Conservation (phyloP, 2,113 vertebrate genomes). For the Scomber scombrus region DNA sequence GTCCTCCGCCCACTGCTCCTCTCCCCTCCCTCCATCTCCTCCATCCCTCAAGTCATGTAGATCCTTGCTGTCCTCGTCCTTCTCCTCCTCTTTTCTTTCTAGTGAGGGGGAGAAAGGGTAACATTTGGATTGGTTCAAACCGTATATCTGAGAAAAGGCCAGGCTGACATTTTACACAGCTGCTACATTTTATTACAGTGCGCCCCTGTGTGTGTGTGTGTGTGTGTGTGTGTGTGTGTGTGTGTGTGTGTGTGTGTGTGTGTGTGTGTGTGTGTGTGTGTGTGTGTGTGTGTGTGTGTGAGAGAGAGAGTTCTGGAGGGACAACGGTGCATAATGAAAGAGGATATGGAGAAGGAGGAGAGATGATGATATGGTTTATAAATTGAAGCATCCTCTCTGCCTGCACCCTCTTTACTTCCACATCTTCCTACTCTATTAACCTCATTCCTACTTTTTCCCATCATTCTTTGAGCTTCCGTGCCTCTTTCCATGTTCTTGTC, state of each 20-base stretch:
- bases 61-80: slow-evolving; percentile 16
- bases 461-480: slow-evolving; percentile 1
- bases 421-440: slow-evolving; percentile 25
- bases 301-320: slow-evolving; percentile 40
- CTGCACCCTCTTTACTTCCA: slow-evolving; percentile 16
- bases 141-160: slow-evolving; percentile 77
- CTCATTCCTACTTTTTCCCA: slow-evolving; percentile 14
- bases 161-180: slow-evolving; percentile 81
- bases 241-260: slow-evolving; percentile 22
- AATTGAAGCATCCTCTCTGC: slow-evolving; percentile 14
- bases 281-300: slow-evolving; percentile 20
- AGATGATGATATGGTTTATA: slow-evolving; percentile 49
- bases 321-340: slow-evolving; percentile 46
- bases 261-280: slow-evolving; percentile 25
- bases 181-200: slow-evolving; percentile 74
- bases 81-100: slow-evolving; percentile 41
- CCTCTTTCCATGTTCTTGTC: not conserved
- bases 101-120: slow-evolving; percentile 58
- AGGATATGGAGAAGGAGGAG: slow-evolving; percentile 28
- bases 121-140: slow-evolving; percentile 77
- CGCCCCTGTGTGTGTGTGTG: slow-evolving; percentile 19
- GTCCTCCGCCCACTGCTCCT: not conserved
- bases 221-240: slow-evolving; percentile 18
- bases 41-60: slow-evolving; percentile 43
- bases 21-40: not conserved